Evolutionary conservation across 2,113 vertebrate species (phyloP).

Genomic region (Phalacrocorax aristotelis): DNA sequence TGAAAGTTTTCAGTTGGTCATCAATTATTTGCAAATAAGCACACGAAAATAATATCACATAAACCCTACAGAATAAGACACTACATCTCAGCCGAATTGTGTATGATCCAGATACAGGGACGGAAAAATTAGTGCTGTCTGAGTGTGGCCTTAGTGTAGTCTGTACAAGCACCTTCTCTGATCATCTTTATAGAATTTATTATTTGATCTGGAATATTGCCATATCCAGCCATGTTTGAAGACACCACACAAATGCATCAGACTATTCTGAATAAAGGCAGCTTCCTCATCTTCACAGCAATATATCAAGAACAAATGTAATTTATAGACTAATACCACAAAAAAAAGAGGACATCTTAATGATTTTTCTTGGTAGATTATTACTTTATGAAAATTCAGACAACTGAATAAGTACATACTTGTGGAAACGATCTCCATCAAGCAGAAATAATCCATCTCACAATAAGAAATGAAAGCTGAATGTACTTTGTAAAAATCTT

Average conservation of each 20-base stretch:
- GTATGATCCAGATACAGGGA: neutral
- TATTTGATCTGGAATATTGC: neutral
- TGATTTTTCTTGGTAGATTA: neutral
- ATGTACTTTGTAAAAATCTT: neutral
- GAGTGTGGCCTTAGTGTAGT: neutral
- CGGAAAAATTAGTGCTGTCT: neutral
- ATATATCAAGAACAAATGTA: neutral
- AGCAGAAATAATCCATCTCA: neutral
- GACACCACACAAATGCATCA: neutral
- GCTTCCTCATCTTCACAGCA: neutral
- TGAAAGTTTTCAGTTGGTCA: neutral
- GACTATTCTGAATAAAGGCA: neutral
- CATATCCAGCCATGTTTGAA: neutral
- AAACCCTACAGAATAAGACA: neutral
- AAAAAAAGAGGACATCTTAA: neutral
- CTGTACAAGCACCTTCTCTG: neutral
- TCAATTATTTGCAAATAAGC: neutral
- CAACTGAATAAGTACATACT: neutral
- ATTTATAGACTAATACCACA: neutral
- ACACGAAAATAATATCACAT: neutral
- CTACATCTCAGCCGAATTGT: neutral
- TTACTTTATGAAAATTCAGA: neutral
- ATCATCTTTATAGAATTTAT: neutral
- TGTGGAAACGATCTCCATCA: neutral
- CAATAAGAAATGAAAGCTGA: neutral